Evolutionary conservation across 2,797 vertebrate genomes (phyloP).

Genomic region (Oophaga sylvatica): DNA sequence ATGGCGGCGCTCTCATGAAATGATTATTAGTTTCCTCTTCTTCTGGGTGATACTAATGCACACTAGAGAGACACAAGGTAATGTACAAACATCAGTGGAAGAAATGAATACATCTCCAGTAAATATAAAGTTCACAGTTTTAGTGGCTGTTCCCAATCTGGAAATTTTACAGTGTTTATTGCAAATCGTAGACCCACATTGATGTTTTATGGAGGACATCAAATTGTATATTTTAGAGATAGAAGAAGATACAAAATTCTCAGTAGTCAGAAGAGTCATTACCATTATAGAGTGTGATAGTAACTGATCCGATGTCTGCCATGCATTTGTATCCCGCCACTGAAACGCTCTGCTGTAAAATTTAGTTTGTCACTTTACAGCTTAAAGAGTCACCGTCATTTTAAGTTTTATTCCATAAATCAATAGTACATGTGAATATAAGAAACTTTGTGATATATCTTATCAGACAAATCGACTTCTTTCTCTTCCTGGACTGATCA

Average conservation of each 20-base stretch:
- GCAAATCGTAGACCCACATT: slow-evolving; percentile 1
- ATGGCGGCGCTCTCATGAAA: neutral
- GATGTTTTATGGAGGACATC: slow-evolving; percentile 22
- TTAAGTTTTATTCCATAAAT: no score
- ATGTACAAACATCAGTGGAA: neutral
- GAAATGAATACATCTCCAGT: slow-evolving; percentile 5
- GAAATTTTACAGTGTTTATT: slow-evolving; percentile 25
- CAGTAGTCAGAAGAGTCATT: slow-evolving; percentile 14
- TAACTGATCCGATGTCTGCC: neutral
- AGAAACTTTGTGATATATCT: no score
- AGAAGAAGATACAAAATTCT: slow-evolving; percentile 4
- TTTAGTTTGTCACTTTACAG: neutral
- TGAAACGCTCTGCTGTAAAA: neutral
- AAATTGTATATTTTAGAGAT: slow-evolving; percentile 20
- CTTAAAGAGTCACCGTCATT: neutral
- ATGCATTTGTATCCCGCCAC: neutral
- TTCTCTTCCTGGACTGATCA: no score
- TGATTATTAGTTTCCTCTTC: slow-evolving; percentile 7
- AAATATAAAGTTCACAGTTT: slow-evolving; percentile 18
- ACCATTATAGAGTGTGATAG: slow-evolving; percentile 1
- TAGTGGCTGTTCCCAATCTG: slow-evolving; percentile 22
- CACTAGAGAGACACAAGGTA: neutral
- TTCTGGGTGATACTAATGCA: neutral
- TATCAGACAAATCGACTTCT: no score
- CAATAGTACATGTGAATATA: no score